phyloP scores from a whole-genome alignment of 2,888 invertebrate genomes.

The Petrophora chlorosata region DNA sequence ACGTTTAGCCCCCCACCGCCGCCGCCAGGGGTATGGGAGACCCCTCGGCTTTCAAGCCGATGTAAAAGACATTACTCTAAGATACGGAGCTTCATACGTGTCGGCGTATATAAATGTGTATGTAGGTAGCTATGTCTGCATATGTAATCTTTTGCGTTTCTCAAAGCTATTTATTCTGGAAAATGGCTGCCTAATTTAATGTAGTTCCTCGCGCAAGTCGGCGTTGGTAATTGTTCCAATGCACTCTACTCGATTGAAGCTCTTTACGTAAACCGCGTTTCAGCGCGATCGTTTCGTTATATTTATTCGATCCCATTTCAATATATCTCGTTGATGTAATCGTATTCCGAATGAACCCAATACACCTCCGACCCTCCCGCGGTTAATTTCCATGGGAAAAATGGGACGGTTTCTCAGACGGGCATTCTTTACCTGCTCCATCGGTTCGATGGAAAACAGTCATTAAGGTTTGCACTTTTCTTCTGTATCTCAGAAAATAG shows the following conservation, averaged over 20 bases:
- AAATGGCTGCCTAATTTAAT: conserved; percentile 10
- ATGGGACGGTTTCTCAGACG: conserved; percentile 12
- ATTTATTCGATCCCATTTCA: conserved; percentile 2
- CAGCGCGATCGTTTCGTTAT: neutral
- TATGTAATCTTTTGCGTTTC: neutral
- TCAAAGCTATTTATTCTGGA: conserved; percentile 11
- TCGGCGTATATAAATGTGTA: conserved; percentile 39
- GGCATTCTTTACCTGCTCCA: conserved; percentile 4
- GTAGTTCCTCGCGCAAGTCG: neutral
- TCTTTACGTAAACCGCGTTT: neutral
- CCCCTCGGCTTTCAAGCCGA: conserved; percentile 40
- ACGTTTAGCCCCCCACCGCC: conserved; percentile 29
- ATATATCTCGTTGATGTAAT: conserved; percentile 9
- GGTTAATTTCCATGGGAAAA: conserved; percentile 15
- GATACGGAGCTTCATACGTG: conserved; percentile 54
- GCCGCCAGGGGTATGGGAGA: conserved; percentile 12
- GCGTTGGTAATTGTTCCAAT: conserved; percentile 3
- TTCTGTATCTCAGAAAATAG: neutral
- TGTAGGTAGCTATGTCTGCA: neutral
- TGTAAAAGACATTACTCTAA: conserved; percentile 57
- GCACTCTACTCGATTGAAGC: conserved; percentile 6
- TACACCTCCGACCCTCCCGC: conserved; percentile 12
- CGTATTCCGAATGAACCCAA: conserved; percentile 13
- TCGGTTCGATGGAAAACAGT: conserved; percentile 1
- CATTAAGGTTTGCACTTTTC: neutral